Conservation (phyloP, 2,113 vertebrate genomes). For the Catharus minimus region DNA sequence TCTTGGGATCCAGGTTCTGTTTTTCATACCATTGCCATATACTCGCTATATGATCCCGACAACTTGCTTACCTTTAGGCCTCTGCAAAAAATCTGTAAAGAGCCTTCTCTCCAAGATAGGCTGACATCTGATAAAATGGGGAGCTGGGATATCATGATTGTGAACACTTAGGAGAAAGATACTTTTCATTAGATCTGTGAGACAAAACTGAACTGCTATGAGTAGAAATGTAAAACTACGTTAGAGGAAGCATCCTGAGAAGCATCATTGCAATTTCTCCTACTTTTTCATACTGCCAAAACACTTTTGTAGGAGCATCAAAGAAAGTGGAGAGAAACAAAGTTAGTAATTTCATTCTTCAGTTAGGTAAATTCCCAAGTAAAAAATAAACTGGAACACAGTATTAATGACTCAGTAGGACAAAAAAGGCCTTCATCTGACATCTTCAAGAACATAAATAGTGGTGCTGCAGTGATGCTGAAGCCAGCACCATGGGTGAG, state of each 20-base stretch:
- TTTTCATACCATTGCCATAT: neutral
- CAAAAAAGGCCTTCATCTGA: neutral
- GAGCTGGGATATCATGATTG: neutral
- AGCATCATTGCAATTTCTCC: neutral
- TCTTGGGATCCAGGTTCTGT: neutral
- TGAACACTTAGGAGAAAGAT: neutral
- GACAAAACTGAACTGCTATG: neutral
- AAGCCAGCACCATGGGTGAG: fast-evolving
- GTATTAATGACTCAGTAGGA: neutral
- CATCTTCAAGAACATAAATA: neutral
- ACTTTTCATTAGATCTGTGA: neutral
- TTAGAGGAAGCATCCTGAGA: neutral
- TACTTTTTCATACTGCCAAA: neutral
- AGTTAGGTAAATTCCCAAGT: neutral
- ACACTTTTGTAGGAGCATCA: neutral
- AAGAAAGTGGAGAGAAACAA: neutral
- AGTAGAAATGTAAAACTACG: neutral
- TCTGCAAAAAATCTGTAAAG: neutral
- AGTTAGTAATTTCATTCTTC: neutral
- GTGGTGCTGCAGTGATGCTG: neutral
- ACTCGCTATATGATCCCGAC: neutral
- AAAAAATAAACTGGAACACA: neutral
- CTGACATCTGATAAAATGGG: neutral
- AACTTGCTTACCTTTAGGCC: neutral
- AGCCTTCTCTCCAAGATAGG: neutral